phyloP scores from a whole-genome alignment of 2,113 vertebrate genomes.

The Genyomyrus donnyi region DNA sequence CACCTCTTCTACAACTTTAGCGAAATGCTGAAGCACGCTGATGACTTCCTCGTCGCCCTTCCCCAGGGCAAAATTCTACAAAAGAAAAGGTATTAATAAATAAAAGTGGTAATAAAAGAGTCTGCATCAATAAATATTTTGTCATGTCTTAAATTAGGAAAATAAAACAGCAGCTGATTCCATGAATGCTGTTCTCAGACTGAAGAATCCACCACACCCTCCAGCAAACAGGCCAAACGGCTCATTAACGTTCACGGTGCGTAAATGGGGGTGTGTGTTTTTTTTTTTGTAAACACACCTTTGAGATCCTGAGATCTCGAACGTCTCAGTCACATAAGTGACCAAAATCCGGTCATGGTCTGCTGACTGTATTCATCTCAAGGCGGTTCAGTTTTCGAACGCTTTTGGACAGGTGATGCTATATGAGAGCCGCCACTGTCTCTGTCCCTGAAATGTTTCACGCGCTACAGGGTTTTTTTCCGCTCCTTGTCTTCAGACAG shows the following conservation, averaged over 20 bases:
- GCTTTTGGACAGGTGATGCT: background rate
- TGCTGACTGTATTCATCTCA: background rate
- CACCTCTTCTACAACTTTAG: constrained; percentile 90
- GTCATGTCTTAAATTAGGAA: background rate
- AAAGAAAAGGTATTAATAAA: constrained; percentile 29
- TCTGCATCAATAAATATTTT: background rate
- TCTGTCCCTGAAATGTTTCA: background rate
- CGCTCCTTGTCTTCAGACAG: background rate
- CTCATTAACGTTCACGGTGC: background rate
- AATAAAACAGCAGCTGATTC: background rate
- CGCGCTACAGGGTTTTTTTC: background rate
- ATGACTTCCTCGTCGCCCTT: constrained; percentile 98
- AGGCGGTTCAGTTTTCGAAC: background rate
- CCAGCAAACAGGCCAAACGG: background rate
- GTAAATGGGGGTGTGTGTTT: background rate
- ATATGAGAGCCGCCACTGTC: background rate
- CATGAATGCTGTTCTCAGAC: background rate
- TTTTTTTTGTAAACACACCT: background rate
- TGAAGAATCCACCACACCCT: background rate
- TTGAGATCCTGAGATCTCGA: background rate
- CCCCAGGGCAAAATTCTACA: constrained; percentile 90
- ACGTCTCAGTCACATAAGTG: background rate
- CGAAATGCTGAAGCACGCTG: constrained; percentile 80
- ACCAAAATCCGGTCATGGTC: background rate
- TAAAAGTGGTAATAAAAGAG: constrained; percentile 3